Conservation (phyloP, 2,113 vertebrate species). For the Mustela nigripes region DNA sequence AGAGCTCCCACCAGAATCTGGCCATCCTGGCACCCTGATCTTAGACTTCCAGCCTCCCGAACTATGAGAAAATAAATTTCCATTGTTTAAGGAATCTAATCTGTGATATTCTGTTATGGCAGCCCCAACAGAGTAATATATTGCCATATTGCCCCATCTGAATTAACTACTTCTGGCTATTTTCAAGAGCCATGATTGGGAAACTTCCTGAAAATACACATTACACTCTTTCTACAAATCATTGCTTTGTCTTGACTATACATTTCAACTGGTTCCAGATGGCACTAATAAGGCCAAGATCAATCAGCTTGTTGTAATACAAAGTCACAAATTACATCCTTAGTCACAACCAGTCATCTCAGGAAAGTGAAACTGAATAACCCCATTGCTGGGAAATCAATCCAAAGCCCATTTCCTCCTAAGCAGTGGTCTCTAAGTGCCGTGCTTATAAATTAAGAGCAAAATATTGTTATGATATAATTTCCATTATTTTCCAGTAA, state of each 20-base stretch:
- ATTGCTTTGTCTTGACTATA: not conserved
- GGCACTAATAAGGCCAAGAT: not conserved
- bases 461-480: not conserved
- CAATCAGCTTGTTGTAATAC: not conserved
- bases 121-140: not conserved
- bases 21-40: not conserved
- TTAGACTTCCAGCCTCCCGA: not conserved
- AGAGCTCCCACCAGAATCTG: not conserved
- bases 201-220: not conserved
- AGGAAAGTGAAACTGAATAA: not conserved
- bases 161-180: not conserved
- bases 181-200: not conserved
- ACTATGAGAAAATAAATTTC: not conserved
- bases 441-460: not conserved
- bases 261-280: not conserved
- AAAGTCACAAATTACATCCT: not conserved
- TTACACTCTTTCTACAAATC: not conserved
- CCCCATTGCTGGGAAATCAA: not conserved
- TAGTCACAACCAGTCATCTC: not conserved
- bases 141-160: not conserved
- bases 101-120: not conserved
- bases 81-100: not conserved
- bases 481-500: not conserved
- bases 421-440: not conserved
- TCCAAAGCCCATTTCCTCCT: constrained; percentile 11